Evolutionary conservation across 2,113 vertebrate genomes (phyloP).

Genomic region (Rhagologus leucostigma): DNA sequence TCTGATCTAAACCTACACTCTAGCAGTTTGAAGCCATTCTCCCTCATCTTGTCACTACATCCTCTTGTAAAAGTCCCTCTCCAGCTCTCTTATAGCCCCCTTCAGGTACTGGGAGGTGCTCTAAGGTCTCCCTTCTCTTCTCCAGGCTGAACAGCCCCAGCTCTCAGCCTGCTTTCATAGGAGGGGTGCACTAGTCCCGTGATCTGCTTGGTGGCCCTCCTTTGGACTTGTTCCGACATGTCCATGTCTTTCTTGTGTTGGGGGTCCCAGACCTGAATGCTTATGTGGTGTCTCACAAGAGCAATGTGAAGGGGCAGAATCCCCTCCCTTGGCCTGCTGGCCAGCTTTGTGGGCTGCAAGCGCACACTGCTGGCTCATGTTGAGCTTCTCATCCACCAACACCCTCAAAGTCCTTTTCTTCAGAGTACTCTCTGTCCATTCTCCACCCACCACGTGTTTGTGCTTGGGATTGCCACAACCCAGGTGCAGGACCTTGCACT

Average conservation of each 20-base stretch:
- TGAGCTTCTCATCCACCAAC: neutral
- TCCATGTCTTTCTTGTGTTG: neutral
- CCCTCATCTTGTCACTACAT: neutral
- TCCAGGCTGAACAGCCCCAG: neutral
- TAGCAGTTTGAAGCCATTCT: neutral
- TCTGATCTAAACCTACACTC: neutral
- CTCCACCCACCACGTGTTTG: neutral
- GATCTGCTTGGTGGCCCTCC: neutral
- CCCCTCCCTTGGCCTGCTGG: neutral
- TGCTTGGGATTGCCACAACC: neutral
- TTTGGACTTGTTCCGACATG: neutral
- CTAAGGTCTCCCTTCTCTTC: neutral
- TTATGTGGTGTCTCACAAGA: neutral
- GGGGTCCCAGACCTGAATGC: neutral
- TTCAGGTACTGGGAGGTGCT: neutral
- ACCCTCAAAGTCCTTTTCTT: neutral
- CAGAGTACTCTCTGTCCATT: neutral
- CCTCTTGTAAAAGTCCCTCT: neutral
- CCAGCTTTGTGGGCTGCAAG: neutral
- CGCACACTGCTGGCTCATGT: fast-evolving
- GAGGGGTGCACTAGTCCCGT: neutral
- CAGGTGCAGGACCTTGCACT: neutral
- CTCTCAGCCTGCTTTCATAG: neutral
- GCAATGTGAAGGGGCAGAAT: neutral
- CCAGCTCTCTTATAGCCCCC: fast-evolving